Evolutionary conservation across 2,888 invertebrate species (phyloP).

Genomic region (Cenopis cana): DNA sequence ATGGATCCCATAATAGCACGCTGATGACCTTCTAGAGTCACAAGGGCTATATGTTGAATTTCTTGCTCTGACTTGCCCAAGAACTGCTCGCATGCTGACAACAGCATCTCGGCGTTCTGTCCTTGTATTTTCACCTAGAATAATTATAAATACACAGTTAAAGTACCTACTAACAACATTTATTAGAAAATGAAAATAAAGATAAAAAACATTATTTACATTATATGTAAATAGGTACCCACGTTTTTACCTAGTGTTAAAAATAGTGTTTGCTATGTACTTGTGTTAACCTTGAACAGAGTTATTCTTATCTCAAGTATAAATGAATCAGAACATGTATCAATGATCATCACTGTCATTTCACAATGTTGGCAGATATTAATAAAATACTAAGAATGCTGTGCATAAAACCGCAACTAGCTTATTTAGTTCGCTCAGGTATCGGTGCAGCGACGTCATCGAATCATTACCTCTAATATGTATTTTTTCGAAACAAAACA

Average conservation of each 20-base stretch:
- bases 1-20: slow-evolving; percentile 98
- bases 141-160: slow-evolving; percentile 8
- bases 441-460: no score
- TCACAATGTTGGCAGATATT: background rate
- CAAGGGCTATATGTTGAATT: slow-evolving; percentile 95
- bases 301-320: background rate
- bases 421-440: no score
- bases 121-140: slow-evolving; percentile 94
- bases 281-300: background rate
- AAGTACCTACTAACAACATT: background rate
- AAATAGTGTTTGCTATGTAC: background rate
- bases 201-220: background rate
- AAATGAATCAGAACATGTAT: background rate
- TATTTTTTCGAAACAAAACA: no score
- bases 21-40: slow-evolving; percentile 97
- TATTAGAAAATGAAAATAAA: no score
- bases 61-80: slow-evolving; percentile 94
- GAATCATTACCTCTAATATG: no score
- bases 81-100: slow-evolving; percentile 97
- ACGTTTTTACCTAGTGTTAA: background rate
- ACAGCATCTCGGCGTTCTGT: slow-evolving; percentile 94
- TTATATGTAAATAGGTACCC: background rate
- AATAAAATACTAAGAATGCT: no score
- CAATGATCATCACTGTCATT: background rate
- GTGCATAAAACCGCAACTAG: no score